Conservation (phyloP, 2,113 vertebrate species). For the Deroptyus accipitrinus region DNA sequence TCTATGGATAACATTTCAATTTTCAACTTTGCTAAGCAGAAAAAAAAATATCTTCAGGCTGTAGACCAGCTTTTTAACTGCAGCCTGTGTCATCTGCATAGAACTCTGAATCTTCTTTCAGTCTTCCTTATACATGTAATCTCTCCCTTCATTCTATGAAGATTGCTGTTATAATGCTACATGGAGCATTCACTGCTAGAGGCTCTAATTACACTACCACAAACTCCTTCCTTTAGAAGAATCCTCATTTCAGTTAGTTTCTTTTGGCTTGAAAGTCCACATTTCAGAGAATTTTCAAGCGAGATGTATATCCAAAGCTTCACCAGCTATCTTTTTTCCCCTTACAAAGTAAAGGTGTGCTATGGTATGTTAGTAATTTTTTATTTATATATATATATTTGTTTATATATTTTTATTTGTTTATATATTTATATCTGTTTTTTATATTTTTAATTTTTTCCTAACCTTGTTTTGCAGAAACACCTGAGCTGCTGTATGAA, state of each 20-base stretch:
- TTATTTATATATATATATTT: background rate
- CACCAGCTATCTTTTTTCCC: background rate
- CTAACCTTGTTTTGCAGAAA: background rate
- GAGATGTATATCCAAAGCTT: background rate
- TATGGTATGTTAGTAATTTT: background rate
- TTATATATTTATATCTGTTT: background rate
- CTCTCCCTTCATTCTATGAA: background rate
- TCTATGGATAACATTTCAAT: background rate
- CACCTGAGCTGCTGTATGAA: background rate
- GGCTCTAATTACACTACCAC: background rate
- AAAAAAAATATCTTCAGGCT: background rate
- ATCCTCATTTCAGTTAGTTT: background rate
- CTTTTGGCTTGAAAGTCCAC: background rate
- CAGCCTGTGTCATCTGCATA: background rate
- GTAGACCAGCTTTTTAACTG: background rate
- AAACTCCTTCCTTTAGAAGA: background rate
- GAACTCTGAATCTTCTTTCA: background rate
- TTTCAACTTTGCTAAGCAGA: background rate
- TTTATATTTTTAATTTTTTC: background rate
- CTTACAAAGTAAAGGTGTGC: background rate
- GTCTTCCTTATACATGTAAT: background rate
- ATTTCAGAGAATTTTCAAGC: background rate
- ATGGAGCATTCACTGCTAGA: background rate
- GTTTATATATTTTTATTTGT: background rate
- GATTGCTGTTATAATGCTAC: background rate